Evolutionary conservation across 2,888 invertebrate species (phyloP), one percentile per base, ranked within the genome.

Genomic region (Drosophila leonis): DNA sequence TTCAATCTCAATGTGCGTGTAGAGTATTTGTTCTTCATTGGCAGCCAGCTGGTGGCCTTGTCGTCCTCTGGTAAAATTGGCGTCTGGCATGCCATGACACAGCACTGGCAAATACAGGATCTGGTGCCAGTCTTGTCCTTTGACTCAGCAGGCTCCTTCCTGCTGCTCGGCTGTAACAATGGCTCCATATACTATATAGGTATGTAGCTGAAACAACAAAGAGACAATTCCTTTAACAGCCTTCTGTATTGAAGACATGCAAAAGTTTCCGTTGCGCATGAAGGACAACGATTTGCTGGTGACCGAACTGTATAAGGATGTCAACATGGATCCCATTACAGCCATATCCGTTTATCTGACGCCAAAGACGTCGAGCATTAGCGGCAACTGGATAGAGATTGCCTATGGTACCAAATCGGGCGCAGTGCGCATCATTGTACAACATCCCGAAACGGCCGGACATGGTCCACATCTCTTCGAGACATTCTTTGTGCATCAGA

Each of bases 331-430:
- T 93, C 97, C 98, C 6, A 99, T 99, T 65, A 99, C 99, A 29
- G 98, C 99, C 8, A 98, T 99, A 91, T 98, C 98, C 35, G 99
- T 99, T 2, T 99, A 99, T 93, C 94, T 99, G 35, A 99, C 99
- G n/a, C 99, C 99, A 15, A 99, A 99, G 94, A 99, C 99, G 72
- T 98, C 99, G 78, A 98, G 97, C 94, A 94, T 98, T 67, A 98
- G 98, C 93, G 99, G 99, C 49, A 99, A 99, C 93, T 99, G 99
- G 99, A 98, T 99, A 90, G 99, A 99, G 94, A 99, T 99, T 88
- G 99, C 99, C 0, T 99, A 99, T 93, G 99, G 99, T 4, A 99
- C 99, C 0, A 96, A 97, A 80, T 97, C 97, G 20, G 99, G 99
- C 2, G 97, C 97, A 0, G 99, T 99, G 20, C 95, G 99, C 35